phyloP scores from a whole-genome alignment of 2,888 invertebrate species.

The Morpho helenor region DNA sequence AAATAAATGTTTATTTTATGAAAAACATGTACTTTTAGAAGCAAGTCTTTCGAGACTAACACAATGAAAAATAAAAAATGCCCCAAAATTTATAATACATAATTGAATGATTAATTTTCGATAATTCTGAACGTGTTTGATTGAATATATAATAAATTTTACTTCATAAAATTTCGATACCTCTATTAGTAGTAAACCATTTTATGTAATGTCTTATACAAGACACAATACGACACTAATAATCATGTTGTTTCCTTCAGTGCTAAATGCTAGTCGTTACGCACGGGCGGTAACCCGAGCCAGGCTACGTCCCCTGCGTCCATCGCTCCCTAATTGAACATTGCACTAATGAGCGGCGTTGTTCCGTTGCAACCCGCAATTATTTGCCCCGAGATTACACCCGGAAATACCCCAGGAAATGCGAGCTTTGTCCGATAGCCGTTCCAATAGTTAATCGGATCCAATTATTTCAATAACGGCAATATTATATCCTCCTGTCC shows the following conservation, averaged over 20 bases:
- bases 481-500: too few species aligned
- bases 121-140: too few species aligned
- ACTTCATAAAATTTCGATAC: not conserved
- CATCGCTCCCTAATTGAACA: conserved; percentile 71
- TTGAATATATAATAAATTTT: too few species aligned
- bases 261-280: conserved; percentile 32
- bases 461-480: conserved; percentile 24
- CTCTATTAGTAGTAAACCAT: too few species aligned
- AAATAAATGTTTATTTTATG: too few species aligned
- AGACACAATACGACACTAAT: not conserved
- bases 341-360: conserved; percentile 75
- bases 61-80: too few species aligned
- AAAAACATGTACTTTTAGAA: too few species aligned
- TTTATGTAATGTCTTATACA: not conserved
- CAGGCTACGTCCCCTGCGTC: conserved; percentile 33
- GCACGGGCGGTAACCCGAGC: conserved; percentile 25
- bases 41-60: too few species aligned
- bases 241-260: conserved; percentile 26
- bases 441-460: conserved; percentile 33
- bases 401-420: conserved; percentile 59
- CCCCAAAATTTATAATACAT: too few species aligned
- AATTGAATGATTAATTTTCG: too few species aligned
- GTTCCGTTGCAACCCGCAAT: conserved; percentile 71
- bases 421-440: conserved; percentile 44
- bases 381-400: conserved; percentile 66